These are phyloP conservation scores for Eilema griseolum DNA, from an alignment of 2,888 invertebrate genomes.

Conservation along the genomic window DNA sequence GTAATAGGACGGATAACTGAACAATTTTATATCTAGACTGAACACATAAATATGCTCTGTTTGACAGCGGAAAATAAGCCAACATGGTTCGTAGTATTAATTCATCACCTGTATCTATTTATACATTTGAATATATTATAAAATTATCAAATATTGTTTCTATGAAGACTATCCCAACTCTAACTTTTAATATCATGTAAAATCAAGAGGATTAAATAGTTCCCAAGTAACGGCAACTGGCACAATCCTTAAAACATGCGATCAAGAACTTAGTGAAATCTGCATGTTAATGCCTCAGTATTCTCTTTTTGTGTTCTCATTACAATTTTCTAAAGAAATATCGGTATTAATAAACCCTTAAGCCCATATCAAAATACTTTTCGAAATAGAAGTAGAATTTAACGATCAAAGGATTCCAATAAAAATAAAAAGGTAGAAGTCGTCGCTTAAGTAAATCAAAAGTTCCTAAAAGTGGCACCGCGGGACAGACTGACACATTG, in stretches of 20 bases:
- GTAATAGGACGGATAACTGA: neutral
- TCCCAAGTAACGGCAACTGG: neutral
- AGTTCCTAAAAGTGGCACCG: slow-evolving; percentile 72
- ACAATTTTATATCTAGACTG: slow-evolving; percentile 1
- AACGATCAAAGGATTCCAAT: slow-evolving; percentile 48
- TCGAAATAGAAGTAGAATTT: slow-evolving; percentile 27
- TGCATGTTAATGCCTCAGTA: neutral
- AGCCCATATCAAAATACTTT: neutral
- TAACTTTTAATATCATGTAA: too few species aligned
- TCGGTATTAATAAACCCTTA: neutral
- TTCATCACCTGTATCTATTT: neutral
- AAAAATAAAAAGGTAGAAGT: slow-evolving; percentile 50
- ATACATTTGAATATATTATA: neutral
- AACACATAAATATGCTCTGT: neutral
- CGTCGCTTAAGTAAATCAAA: slow-evolving; percentile 67
- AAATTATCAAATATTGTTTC: neutral
- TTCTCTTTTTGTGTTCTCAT: too few species aligned
- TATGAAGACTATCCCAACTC: neutral
- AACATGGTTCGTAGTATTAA: neutral
- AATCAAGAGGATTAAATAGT: too few species aligned
- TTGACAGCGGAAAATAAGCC: neutral
- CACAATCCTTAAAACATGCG: neutral
- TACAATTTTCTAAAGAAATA: neutral
- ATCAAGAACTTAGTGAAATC: neutral
- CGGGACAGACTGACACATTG: slow-evolving; percentile 70